phyloP scores from a whole-genome alignment of 2,888 invertebrate genomes.

The Caenorhabditis parvicauda region DNA sequence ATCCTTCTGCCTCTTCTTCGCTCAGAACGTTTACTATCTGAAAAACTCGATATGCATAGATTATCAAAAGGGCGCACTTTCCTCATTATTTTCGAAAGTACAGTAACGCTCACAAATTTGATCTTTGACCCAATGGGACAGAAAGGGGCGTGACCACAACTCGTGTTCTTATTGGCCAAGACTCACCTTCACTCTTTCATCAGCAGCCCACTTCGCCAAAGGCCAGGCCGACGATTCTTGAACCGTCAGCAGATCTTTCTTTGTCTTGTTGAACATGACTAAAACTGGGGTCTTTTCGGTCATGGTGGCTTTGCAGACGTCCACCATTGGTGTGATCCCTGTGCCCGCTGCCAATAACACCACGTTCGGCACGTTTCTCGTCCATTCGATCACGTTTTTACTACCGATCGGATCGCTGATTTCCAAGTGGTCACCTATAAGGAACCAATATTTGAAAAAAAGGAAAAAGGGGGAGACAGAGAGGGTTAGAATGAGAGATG shows the following conservation, averaged over 20 bases:
- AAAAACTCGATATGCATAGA: no score
- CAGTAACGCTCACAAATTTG: no score
- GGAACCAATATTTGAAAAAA: background rate
- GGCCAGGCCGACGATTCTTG: conserved; percentile 18
- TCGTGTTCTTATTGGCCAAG: background rate
- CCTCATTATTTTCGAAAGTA: background rate
- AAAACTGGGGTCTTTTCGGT: no score
- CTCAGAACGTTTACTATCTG: conserved; percentile 10
- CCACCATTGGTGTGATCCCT: conserved; percentile 53
- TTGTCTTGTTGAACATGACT: conserved; percentile 35
- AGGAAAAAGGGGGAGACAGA: no score
- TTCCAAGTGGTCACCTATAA: conserved; percentile 36
- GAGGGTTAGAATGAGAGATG: no score
- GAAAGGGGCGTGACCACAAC: no score
- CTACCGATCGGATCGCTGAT: conserved; percentile 51
- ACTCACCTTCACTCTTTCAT: background rate
- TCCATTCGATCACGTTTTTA: conserved; percentile 31
- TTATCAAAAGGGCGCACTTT: no score
- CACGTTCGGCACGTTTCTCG: conserved; percentile 9
- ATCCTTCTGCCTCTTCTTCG: background rate
- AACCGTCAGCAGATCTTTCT: conserved; percentile 22
- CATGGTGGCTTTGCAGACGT: no score
- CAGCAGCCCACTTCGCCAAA: conserved; percentile 8
- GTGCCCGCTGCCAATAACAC: conserved; percentile 48
- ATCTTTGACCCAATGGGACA: no score